Conservation (phyloP, 2,797 vertebrate genomes). For the Remorina albescens region DNA sequence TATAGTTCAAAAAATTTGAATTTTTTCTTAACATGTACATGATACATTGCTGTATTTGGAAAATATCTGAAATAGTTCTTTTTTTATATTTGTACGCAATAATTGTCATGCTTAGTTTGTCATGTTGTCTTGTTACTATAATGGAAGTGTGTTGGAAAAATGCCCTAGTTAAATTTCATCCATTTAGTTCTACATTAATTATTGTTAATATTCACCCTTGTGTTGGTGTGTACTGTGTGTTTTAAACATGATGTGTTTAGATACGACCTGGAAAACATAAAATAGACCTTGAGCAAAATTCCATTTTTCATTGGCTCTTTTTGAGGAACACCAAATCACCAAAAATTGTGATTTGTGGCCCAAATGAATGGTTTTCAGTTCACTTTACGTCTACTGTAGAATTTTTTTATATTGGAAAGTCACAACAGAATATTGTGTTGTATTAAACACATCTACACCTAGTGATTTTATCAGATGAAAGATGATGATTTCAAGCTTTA, state of each 20-base stretch:
- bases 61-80: constrained; percentile 78
- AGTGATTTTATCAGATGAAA: constrained; percentile 27
- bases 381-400: constrained; percentile 1
- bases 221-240: constrained; percentile 73
- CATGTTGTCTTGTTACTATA: constrained; percentile 81
- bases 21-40: constrained; percentile 86
- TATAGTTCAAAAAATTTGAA: constrained; percentile 80
- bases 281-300: constrained; percentile 68
- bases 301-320: constrained; percentile 57
- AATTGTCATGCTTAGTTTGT: constrained; percentile 81
- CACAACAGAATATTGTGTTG: constrained; percentile 41
- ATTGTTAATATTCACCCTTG: constrained; percentile 71
- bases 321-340: constrained; percentile 34
- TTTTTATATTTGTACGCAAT: constrained; percentile 86
- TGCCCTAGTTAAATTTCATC: constrained; percentile 74
- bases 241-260: constrained; percentile 76
- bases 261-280: constrained; percentile 68
- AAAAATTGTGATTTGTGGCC: constrained; percentile 1
- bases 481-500: constrained; percentile 40
- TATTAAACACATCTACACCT: constrained; percentile 50
- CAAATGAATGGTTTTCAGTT: constrained; percentile 24
- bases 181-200: constrained; percentile 71
- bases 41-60: constrained; percentile 82
- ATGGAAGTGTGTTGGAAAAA: constrained; percentile 74
- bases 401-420: constrained; percentile 5